Conservation (phyloP, 2,888 invertebrate species). For the Melikaiella ostensackeni region DNA sequence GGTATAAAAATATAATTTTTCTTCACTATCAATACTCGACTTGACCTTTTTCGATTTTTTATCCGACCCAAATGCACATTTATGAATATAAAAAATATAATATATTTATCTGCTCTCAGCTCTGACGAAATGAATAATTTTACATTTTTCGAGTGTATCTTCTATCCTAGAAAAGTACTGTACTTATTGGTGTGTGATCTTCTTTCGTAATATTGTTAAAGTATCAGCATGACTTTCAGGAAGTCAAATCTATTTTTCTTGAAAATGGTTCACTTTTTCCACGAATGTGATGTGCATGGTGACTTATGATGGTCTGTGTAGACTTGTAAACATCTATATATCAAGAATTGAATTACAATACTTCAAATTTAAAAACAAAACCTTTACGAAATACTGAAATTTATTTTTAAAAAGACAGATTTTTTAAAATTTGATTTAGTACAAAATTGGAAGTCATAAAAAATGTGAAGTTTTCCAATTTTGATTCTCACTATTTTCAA, state of each 20-base stretch:
- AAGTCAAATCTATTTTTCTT: conserved; percentile 26
- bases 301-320: conserved; percentile 14
- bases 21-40: too few species aligned
- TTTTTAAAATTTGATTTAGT: background rate
- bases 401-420: background rate
- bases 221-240: conserved; percentile 31
- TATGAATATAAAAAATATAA: conserved; percentile 18
- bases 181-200: conserved; percentile 30
- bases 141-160: conserved; percentile 22
- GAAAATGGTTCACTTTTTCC: conserved; percentile 21
- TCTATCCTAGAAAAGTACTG: conserved; percentile 2
- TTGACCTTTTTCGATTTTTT: background rate
- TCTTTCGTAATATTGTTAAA: conserved; percentile 16
- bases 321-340: background rate
- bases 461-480: too few species aligned
- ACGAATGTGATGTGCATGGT: conserved; percentile 26
- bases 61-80: background rate
- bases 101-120: conserved; percentile 2
- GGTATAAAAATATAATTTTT: background rate
- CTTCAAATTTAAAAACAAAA: background rate
- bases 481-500: too few species aligned
- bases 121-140: conserved; percentile 2
- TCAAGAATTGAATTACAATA: background rate
- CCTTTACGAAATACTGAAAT: background rate
- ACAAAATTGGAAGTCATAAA: too few species aligned